Evolutionary conservation across 2,113 vertebrate species (phyloP).

Genomic region (Odocoileus hemionus): DNA sequence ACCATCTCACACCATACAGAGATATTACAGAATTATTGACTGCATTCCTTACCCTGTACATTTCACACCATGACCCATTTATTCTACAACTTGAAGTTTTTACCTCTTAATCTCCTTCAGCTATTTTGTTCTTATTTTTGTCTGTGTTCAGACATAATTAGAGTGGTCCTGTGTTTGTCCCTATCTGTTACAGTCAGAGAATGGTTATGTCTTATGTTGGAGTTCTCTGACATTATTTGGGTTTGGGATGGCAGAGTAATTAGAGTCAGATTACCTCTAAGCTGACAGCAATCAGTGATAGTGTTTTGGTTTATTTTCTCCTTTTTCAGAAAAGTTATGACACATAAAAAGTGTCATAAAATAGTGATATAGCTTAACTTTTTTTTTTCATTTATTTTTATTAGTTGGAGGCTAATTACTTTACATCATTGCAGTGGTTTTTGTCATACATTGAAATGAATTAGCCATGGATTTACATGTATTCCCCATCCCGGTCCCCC

Average conservation of each 20-base stretch:
- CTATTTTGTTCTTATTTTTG: background rate
- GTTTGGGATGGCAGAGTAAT: background rate
- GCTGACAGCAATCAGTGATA: background rate
- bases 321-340: background rate
- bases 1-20: background rate
- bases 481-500: too few relatives aligned
- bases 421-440: too few relatives aligned
- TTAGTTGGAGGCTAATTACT: too few relatives aligned
- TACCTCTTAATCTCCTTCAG: background rate
- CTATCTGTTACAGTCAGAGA: background rate
- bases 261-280: background rate
- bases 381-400: too few relatives aligned
- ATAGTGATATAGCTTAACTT: background rate
- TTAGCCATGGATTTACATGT: too few relatives aligned
- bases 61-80: background rate
- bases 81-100: background rate
- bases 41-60: too few relatives aligned
- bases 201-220: background rate
- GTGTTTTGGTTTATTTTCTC: background rate
- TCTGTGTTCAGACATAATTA: background rate
- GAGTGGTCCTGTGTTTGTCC: background rate
- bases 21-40: background rate
- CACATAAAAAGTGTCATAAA: background rate
- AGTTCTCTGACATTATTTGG: background rate
- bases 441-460: too few relatives aligned